These are phyloP conservation scores for Platalea minor DNA, from an alignment of 2,797 vertebrate genomes.

Conservation along the genomic window DNA sequence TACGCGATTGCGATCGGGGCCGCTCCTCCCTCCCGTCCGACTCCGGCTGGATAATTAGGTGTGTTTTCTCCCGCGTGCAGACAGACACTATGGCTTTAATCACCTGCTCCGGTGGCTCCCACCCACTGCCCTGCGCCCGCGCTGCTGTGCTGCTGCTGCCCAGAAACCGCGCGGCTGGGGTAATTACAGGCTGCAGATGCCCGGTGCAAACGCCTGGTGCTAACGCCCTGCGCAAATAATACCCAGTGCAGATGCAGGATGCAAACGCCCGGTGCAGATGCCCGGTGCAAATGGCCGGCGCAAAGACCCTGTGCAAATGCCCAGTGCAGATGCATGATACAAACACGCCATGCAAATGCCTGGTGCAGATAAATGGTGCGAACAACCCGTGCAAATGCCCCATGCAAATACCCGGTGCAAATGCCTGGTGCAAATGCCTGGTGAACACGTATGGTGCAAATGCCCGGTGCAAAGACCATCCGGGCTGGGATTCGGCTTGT, in stretches of 20 bases:
- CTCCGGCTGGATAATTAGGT: conserved; percentile 45
- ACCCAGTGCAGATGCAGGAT: no score
- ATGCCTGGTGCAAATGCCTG: neutral
- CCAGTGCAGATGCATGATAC: rapidly evolving
- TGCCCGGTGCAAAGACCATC: rapidly evolving
- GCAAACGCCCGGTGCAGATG: neutral
- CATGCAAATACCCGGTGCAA: no score
- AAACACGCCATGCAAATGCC: neutral
- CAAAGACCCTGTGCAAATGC: no score
- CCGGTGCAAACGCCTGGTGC: neutral
- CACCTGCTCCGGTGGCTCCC: conserved; percentile 4
- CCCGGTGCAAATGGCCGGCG: no score
- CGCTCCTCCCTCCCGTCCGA: conserved; percentile 6
- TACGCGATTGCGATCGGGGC: conserved; percentile 29
- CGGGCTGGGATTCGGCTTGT: neutral
- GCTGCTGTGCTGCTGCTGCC: neutral
- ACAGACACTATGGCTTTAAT: conserved; percentile 40
- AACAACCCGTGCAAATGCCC: neutral
- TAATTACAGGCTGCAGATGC: conserved; percentile 18
- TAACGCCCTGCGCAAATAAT: neutral
- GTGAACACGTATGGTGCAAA: neutral
- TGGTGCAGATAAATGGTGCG: neutral
- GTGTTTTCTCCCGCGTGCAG: conserved; percentile 23
- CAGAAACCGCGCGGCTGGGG: neutral
- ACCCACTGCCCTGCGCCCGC: conserved; percentile 6